Evolutionary conservation across 1,140 invertebrate genomes (phyloP).

Genomic region (Drosophila carrolli): DNA sequence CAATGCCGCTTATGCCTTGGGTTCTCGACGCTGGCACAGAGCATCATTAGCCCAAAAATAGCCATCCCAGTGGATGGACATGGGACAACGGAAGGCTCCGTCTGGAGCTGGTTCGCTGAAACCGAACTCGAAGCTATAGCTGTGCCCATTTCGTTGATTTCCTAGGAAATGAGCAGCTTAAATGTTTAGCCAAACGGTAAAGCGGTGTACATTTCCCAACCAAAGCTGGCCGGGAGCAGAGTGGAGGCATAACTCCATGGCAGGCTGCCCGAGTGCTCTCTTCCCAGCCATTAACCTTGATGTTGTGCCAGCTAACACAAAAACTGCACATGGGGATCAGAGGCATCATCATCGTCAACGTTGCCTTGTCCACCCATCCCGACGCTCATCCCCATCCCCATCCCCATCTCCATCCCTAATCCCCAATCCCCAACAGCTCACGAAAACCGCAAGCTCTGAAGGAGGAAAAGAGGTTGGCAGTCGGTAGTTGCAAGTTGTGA

Average conservation of each 20-base stretch:
- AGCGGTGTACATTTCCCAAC: slow-evolving; percentile 70
- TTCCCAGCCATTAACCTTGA: slow-evolving; percentile 77
- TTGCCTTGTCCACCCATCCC: slow-evolving; percentile 26
- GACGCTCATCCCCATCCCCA: slow-evolving; percentile 8
- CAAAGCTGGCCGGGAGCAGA: slow-evolving; percentile 14
- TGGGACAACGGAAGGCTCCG: slow-evolving; percentile 20
- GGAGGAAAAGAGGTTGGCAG: neutral
- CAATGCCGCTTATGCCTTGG: slow-evolving; percentile 33
- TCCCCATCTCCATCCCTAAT: slow-evolving; percentile 1
- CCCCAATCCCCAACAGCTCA: slow-evolving; percentile 38
- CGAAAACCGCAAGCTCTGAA: slow-evolving; percentile 60
- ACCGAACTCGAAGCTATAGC: slow-evolving; percentile 12
- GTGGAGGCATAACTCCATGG: slow-evolving; percentile 8
- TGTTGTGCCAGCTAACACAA: slow-evolving; percentile 57
- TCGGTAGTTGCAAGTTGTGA: slow-evolving; percentile 58
- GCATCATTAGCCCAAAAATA: slow-evolving; percentile 83
- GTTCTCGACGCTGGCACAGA: slow-evolving; percentile 36
- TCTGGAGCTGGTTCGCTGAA: slow-evolving; percentile 13
- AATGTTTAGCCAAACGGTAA: slow-evolving; percentile 78
- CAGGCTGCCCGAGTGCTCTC: slow-evolving; percentile 41
- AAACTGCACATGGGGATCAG: slow-evolving; percentile 38
- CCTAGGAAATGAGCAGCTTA: slow-evolving; percentile 81
- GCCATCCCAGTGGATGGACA: slow-evolving; percentile 43
- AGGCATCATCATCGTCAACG: slow-evolving; percentile 43
- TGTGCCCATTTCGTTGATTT: slow-evolving; percentile 73